Evolutionary conservation across 2,888 invertebrate species (phyloP).

Genomic region (Pterostichus niger): DNA sequence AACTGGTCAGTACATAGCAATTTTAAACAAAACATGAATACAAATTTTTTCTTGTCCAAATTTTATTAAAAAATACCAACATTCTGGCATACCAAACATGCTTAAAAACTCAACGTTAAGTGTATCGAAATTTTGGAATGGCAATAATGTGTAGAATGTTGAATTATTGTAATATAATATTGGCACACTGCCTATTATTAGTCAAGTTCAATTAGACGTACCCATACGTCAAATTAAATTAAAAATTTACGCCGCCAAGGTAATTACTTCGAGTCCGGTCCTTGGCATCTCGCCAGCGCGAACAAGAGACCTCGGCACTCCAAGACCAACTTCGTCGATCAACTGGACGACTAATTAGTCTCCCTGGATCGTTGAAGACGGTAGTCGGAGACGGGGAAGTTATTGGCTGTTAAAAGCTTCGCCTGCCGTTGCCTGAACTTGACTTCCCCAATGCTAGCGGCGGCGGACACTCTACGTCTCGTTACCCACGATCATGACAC

Average conservation of each 20-base stretch:
- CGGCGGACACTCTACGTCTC: too few species aligned
- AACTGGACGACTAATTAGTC: slow-evolving; percentile 47
- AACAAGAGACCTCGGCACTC: slow-evolving; percentile 40
- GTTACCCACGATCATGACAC: too few species aligned
- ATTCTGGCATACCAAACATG: too few species aligned
- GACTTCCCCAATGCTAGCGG: not conserved
- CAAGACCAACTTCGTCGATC: slow-evolving; percentile 40
- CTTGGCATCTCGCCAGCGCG: slow-evolving; percentile 32
- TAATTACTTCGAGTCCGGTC: slow-evolving; percentile 27
- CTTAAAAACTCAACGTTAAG: too few species aligned
- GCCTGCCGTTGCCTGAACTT: not conserved
- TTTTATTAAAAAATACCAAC: too few species aligned
- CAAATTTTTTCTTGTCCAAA: too few species aligned
- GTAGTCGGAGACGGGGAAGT: slow-evolving; percentile 24
- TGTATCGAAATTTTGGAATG: too few species aligned
- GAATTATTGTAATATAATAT: too few species aligned
- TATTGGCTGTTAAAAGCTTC: slow-evolving; percentile 52
- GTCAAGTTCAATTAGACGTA: not conserved
- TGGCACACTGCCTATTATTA: not conserved
- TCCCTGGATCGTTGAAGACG: slow-evolving; percentile 2
- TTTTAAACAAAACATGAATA: too few species aligned
- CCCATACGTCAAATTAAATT: slow-evolving; percentile 36
- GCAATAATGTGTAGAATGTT: too few species aligned
- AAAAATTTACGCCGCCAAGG: not conserved
- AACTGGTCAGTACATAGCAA: too few species aligned